Base-by-base conservation (phyloP, 1,140 invertebrate genomes). In the Meloidogyne hapla region DNA sequence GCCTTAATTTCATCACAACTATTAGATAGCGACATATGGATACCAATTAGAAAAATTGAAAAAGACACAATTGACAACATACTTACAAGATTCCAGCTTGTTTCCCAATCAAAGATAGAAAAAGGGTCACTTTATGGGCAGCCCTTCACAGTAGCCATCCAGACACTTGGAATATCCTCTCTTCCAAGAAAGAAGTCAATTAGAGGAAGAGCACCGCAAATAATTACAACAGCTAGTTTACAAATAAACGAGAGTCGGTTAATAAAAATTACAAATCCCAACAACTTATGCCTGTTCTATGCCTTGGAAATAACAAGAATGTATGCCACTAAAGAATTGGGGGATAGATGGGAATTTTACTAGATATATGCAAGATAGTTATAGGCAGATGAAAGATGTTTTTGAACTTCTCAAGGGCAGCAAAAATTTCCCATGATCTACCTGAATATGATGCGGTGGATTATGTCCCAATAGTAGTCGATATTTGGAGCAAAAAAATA, bases 241-340 rank as follows among this genome's bases (percentile, higher is more conserved):
- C 40, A 15, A 42, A 15, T 42, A 42, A 42, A 42, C 12, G 12
- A 12, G 2, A 2, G 8, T 12, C 2, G 12, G 9, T 25, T 69
- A 21, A 10, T 69, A 23, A n/a, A 48, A 13, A 33, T 69, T 3
- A 10, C 9, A 1, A 68, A 68, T 13, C 21, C 23, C 10, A 13
- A 38, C 28, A 69, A 69, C 13, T 69, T 23, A 40, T 68, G 66
- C 23, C 66, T 68, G 2, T 68, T 68, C 23, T 68, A 68, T 26
- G 66, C 66, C 18, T 10, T 68, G 2, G 66, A 68, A 26, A 23
- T 68, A 15, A 68, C 33, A 33, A 18, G 66, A 26, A 68, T 10
- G n/a, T 68, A 68, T 68, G n/a, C 21, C 10, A 21, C 18, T 8
- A 21, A 10, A 9, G 66, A 10, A 21, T 40, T 68, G 66, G 15